Evolutionary conservation across 2,888 invertebrate species (phyloP), one percentile per base, ranked within the genome.

Genomic region (Pardosa pseudoannulata): DNA sequence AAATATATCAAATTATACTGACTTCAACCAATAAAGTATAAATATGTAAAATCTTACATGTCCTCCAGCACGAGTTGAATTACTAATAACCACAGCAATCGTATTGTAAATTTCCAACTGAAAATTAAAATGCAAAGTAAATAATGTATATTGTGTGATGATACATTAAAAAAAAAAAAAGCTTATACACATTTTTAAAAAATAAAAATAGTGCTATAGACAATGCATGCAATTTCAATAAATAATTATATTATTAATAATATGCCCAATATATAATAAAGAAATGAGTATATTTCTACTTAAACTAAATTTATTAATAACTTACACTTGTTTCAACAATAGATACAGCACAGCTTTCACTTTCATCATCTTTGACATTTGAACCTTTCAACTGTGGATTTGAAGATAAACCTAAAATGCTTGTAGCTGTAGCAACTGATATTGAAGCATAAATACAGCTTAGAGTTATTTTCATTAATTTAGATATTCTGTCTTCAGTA

Each of bases 51-150:
- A 29, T 93, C 94, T 94, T 92, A 96, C 96, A 92, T 95, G 95
- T 88, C 96, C 96, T 72, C 96, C 96, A 71, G 96, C 96, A 89
- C 97, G 93, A 0, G 97, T 96, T 3, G 97, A 97, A 76, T 94
- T 94, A 91, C 95, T 95, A 90, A 97, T 95, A 46, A 95, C 94
- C 88, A 94, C 94, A 1, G 96, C 95, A 85, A 97, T 95, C 89
- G 94, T 94, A 89, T 95, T 95, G 92, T 96, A 97, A 89, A 97
- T 94, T 91, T 96, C 96, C 88, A 98, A 93, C 92, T 92, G 89
- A 67, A 91, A 90, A 32, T 62, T 67, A 79, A 46, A 64, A 28
- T 31, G 13, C n/a, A n/a, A 7, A 13, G 16, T 1, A 1, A 0
- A 32, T 28, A 13, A 2, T 1, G 9, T n/a, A n/a, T n/a, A n/a